Evolutionary conservation across 2,888 invertebrate species (phyloP).

Genomic region (Sminthurides aquaticus): DNA sequence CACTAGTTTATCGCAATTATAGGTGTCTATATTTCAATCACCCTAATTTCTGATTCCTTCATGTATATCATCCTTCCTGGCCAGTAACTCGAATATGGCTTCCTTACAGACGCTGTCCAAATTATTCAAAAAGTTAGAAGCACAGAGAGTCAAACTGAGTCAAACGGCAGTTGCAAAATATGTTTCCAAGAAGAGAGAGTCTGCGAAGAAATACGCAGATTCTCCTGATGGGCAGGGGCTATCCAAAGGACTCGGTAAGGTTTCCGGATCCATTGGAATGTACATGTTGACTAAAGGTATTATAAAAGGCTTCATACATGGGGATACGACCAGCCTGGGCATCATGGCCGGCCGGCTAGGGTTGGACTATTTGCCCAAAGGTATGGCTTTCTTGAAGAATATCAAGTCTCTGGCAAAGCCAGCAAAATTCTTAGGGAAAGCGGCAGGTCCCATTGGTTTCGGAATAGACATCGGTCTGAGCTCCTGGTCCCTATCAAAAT

Average conservation of each 20-base stretch:
- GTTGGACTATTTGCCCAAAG: slow-evolving; percentile 6
- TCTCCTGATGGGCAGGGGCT: too few species aligned
- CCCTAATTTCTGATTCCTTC: too few species aligned
- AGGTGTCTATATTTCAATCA: too few species aligned
- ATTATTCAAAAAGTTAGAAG: too few species aligned
- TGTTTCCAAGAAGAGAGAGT: too few species aligned
- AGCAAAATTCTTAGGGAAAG: slow-evolving; percentile 13
- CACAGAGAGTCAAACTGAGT: too few species aligned
- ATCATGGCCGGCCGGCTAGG: slow-evolving; percentile 22
- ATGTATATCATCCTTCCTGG: too few species aligned
- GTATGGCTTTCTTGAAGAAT: background rate
- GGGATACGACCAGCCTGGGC: slow-evolving; percentile 21
- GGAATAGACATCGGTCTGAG: slow-evolving; percentile 15
- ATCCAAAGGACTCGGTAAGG: background rate
- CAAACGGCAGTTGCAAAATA: too few species aligned
- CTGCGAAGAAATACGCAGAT: too few species aligned
- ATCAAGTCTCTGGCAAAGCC: background rate
- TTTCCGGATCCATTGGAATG: background rate
- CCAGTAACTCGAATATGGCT: too few species aligned
- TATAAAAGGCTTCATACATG: slow-evolving; percentile 15
- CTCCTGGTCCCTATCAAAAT: background rate
- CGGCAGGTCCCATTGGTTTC: slow-evolving; percentile 17
- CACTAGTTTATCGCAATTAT: too few species aligned
- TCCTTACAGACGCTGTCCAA: too few species aligned
- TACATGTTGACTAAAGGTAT: slow-evolving; percentile 18